phyloP scores from a whole-genome alignment of 1,140 invertebrate species.

The Nasonia giraulti region DNA sequence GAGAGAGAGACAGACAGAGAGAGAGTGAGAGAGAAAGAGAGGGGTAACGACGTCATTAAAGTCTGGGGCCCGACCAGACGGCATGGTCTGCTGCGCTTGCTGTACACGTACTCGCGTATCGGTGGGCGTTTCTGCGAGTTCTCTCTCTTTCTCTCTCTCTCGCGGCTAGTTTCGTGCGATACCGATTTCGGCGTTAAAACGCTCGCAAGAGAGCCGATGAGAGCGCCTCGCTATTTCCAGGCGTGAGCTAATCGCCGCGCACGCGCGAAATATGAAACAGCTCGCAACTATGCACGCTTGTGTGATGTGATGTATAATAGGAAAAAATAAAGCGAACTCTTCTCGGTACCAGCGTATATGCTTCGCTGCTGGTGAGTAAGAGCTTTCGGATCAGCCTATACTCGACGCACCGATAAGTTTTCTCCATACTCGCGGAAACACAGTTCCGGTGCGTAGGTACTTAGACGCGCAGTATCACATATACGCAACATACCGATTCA shows the following conservation, averaged over 20 bases:
- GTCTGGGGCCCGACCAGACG: conserved; percentile 70
- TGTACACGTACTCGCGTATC: conserved; percentile 47
- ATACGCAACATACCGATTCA: background rate
- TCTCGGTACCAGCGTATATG: no score
- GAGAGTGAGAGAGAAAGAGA: no score
- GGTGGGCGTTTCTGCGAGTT: background rate
- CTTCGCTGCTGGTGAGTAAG: no score
- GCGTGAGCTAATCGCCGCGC: background rate
- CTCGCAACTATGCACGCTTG: background rate
- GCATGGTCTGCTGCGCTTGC: conserved; percentile 68
- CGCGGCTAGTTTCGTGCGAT: background rate
- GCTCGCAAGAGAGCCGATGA: background rate
- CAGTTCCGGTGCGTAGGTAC: background rate
- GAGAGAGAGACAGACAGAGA: no score
- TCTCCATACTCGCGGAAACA: background rate
- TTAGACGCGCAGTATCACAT: no score
- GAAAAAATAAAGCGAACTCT: no score
- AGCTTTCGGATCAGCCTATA: no score
- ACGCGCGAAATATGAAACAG: background rate
- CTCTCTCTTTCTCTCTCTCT: no score
- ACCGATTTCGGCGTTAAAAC: background rate
- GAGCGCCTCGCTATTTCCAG: background rate
- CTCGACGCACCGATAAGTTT: background rate
- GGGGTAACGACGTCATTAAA: conserved; percentile 72
- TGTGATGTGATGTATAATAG: no score